Percentiles rank a stretch among this genome's conserved stretches.
These are phyloP conservation scores for Epizoanthus illoricatus DNA, from an alignment of 92 coral and sea anemone genomes.

Conservation along the genomic window DNA sequence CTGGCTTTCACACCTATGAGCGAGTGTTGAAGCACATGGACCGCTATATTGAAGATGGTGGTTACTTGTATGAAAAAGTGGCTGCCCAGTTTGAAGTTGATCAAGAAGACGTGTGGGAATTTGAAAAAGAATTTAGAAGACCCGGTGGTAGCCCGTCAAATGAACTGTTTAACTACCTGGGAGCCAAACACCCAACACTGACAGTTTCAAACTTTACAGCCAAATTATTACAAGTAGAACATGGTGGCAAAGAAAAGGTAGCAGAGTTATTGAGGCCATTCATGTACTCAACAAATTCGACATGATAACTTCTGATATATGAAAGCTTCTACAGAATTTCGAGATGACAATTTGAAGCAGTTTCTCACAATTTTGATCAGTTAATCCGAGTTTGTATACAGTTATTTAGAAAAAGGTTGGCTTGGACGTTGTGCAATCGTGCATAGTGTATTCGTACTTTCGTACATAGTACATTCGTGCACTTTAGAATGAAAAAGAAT, in stretches of 20 bases:
- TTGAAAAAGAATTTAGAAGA: constrained; percentile 8
- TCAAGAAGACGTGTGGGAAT: constrained; percentile 26
- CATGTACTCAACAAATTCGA: no score
- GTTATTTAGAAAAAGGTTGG: no score
- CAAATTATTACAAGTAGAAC: constrained; percentile 8
- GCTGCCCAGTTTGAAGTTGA: constrained; percentile 14
- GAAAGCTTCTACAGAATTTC: no score
- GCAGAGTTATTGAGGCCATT: neutral
- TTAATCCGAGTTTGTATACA: no score
- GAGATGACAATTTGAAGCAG: no score
- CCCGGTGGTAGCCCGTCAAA: constrained; percentile 23
- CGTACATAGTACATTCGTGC: no score
- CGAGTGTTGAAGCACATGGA: constrained; percentile 45
- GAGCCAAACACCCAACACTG: neutral
- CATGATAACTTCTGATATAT: no score
- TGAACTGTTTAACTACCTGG: neutral
- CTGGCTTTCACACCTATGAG: constrained; percentile 18
- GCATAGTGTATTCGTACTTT: no score
- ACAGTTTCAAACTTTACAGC: constrained; percentile 18
- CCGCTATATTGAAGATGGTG: constrained; percentile 12
- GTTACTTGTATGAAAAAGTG: constrained; percentile 8
- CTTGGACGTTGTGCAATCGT: no score
- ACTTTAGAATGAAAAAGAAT: no score
- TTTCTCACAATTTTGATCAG: no score
- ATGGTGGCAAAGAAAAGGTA: neutral